Conservation (phyloP, 2,797 vertebrate genomes). For the Euthynnus affinis region DNA sequence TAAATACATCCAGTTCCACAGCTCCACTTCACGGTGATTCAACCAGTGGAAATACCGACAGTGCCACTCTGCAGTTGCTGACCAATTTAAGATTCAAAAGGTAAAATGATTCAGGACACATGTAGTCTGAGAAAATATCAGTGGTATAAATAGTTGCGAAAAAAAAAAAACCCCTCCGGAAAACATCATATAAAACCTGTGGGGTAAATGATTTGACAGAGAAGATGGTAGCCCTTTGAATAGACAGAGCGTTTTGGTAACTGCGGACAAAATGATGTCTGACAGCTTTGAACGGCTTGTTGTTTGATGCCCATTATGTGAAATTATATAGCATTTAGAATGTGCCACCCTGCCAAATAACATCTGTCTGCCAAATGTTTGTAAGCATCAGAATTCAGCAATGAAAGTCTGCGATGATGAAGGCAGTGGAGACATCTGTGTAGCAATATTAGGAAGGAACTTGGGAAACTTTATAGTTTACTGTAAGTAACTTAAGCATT, state of each 20-base stretch:
- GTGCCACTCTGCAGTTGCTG: too few relatives aligned
- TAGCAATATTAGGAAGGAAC: not conserved
- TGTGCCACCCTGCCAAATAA: not conserved
- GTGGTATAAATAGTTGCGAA: too few relatives aligned
- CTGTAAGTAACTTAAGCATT: not conserved
- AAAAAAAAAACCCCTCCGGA: too few relatives aligned
- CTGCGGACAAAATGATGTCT: not conserved
- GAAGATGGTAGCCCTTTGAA: not conserved
- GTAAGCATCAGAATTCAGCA: not conserved
- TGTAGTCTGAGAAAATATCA: too few relatives aligned
- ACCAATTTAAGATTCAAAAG: not conserved
- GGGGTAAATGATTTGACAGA: not conserved
- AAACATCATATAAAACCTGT: too few relatives aligned
- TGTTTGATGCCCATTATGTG: not conserved
- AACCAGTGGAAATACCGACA: too few relatives aligned
- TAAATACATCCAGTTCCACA: too few relatives aligned
- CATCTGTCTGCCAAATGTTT: not conserved
- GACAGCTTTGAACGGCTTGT: not conserved
- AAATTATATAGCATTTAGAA: not conserved
- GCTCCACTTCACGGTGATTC: too few relatives aligned
- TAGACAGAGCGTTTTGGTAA: not conserved
- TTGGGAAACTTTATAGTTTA: not conserved
- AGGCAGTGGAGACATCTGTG: not conserved
- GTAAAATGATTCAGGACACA: not conserved
- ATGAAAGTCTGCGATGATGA: not conserved